Evolutionary conservation across 2,888 invertebrate species (phyloP).

Genomic region (Thecophora atra): DNA sequence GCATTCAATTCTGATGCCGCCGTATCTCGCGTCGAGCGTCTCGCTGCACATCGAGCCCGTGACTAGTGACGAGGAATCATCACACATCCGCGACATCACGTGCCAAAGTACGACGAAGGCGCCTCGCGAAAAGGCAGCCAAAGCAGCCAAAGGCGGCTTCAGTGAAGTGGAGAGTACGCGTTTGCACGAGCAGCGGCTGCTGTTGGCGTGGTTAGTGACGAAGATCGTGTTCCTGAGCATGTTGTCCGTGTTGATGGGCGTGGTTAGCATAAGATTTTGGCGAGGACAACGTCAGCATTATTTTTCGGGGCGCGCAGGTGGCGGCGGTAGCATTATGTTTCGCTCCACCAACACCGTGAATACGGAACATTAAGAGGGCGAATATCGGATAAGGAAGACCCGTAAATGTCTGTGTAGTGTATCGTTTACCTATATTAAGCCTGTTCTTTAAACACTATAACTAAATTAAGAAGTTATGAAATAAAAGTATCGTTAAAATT

Average conservation of each 20-base stretch:
- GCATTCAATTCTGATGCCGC: constrained; percentile 59
- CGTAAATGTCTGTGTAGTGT: background rate
- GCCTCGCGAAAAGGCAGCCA: constrained; percentile 16
- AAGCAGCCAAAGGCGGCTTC: constrained; percentile 38
- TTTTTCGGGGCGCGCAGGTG: constrained; percentile 51
- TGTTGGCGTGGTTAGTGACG: constrained; percentile 55
- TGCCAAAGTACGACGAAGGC: constrained; percentile 52
- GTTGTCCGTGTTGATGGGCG: constrained; percentile 44
- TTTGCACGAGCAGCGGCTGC: constrained; percentile 54
- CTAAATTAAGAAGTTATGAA: no score
- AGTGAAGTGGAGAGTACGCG: constrained; percentile 49
- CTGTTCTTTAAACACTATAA: background rate
- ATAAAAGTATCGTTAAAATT: no score
- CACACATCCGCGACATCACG: constrained; percentile 63
- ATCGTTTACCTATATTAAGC: background rate
- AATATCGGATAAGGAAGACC: background rate
- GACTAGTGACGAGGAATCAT: constrained; percentile 52
- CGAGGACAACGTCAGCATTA: constrained; percentile 41
- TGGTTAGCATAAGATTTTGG: constrained; percentile 46
- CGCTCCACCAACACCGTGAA: constrained; percentile 61
- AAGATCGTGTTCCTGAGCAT: constrained; percentile 53
- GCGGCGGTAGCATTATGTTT: constrained; percentile 59
- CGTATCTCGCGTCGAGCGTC: constrained; percentile 54
- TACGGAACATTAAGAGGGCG: constrained; percentile 45
- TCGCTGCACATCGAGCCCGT: constrained; percentile 60